Conservation (phyloP, 2,888 invertebrate genomes). For the Acleris holmiana region DNA sequence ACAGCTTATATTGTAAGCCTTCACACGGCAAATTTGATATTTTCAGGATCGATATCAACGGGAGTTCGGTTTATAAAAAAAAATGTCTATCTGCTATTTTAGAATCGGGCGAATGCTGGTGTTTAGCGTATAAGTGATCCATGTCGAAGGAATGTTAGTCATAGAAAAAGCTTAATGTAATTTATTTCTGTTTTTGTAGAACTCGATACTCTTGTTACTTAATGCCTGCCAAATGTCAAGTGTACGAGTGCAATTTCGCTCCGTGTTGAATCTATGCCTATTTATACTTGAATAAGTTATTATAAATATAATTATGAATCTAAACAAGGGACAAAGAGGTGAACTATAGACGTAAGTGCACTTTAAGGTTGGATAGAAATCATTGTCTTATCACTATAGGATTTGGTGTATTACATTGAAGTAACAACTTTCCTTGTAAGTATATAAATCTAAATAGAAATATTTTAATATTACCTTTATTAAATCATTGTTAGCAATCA, state of each 20-base stretch:
- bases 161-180: conserved; percentile 38
- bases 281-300: conserved; percentile 56
- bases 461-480: conserved; percentile 13
- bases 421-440: conserved; percentile 16
- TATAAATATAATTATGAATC: conserved; percentile 55
- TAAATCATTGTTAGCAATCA: conserved; percentile 7
- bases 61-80: too few relatives aligned
- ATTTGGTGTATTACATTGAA: conserved; percentile 10
- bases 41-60: too few relatives aligned
- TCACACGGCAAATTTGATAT: too few relatives aligned
- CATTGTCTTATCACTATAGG: conserved; percentile 6
- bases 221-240: conserved; percentile 47
- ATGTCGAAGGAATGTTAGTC: neutral
- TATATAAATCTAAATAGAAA: conserved; percentile 8
- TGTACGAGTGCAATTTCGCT: conserved; percentile 35
- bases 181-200: conserved; percentile 44
- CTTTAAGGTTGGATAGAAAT: conserved; percentile 43
- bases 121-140: too few relatives aligned
- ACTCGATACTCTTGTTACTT: conserved; percentile 48
- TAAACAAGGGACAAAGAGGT: conserved; percentile 59
- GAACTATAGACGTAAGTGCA: conserved; percentile 51
- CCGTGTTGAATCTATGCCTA: conserved; percentile 34
- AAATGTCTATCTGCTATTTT: too few relatives aligned
- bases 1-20: too few relatives aligned
- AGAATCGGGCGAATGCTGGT: too few relatives aligned